Base-by-base conservation (phyloP, 1,140 invertebrate genomes). In the Diabrotica undecimpunctata region DNA sequence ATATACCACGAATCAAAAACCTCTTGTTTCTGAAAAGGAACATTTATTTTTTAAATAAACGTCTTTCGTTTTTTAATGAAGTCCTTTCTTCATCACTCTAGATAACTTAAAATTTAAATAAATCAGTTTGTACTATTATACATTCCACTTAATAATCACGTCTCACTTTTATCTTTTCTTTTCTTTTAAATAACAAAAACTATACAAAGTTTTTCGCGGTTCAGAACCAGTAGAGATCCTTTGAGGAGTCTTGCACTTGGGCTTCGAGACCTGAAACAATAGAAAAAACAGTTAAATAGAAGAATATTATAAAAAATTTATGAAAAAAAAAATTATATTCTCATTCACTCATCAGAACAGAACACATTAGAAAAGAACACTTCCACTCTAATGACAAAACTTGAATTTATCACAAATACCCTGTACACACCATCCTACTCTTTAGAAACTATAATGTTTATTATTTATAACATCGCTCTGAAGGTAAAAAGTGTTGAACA, bases 151-250 rank as follows among this genome's bases (percentile, higher is more conserved):
- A 70, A 65, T 10, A 71, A 75, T 75, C 72, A 75, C 74, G 65
- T 72, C 70, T 68, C 61, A 63, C 66, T 72, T 61, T 69, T 63
- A 61, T 63, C 66, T 72, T 61, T 69, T 63, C 63, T 63, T 53
- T 58, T 62, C n/a, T 69, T 8, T 10, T 46, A 46, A 46, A 46
- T 67, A 68, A 66, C 57, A 66, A 61, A 66, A 67, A 69, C 64
- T 63, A 61, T 71, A 66, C 67, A 71, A 64, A 68, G 63, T 62
- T 57, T 54, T 12, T 57, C 56, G 7, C 38, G 60, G 52, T 55
- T 74, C 65, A 84, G 77, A 84, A 84, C 83, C 83, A 84, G 78
- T 83, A 84, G 62, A 83, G 77, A 70, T 84, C 82, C 77, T 84
- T 84, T 25, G 83, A 84, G 62, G 83, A 82, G 73, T 84, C 82